Percentiles rank a stretch among this genome's conserved stretches.
These are phyloP conservation scores for Spea bombifrons DNA, from an alignment of 2,113 vertebrate genomes.

Conservation along the genomic window DNA sequence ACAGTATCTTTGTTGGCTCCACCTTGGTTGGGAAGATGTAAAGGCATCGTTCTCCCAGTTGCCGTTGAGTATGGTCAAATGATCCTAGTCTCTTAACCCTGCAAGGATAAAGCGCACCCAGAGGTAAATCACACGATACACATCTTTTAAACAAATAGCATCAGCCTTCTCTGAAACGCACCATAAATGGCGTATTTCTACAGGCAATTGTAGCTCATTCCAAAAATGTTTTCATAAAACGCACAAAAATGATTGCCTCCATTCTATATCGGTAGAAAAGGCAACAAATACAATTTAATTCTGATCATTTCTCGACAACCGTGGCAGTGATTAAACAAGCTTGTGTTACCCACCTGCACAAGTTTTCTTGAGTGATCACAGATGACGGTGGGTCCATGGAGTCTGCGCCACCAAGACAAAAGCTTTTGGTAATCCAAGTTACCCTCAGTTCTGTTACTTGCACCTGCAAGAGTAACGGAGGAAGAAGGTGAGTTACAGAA, in stretches of 20 bases:
- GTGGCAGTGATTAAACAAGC: no score
- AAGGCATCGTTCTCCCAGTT: constrained; percentile 90
- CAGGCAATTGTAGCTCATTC: no score
- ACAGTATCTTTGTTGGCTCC: constrained; percentile 87
- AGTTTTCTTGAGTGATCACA: constrained; percentile 87
- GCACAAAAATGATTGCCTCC: no score
- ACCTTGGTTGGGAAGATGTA: constrained; percentile 93
- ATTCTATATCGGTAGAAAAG: no score
- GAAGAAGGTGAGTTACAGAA: background rate
- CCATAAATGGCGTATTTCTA: no score
- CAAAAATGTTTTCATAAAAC: no score
- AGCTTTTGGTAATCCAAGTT: constrained; percentile 99
- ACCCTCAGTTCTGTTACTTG: constrained; percentile 94
- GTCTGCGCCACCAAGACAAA: constrained; percentile 91
- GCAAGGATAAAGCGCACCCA: constrained; percentile 1
- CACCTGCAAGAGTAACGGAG: constrained; percentile 66
- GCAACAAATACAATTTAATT: no score
- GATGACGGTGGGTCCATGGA: constrained; percentile 91
- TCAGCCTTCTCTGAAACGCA: no score
- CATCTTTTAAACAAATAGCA: no score
- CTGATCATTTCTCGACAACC: no score
- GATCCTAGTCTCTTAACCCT: constrained; percentile 92
- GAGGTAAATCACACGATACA: no score
- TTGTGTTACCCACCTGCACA: constrained; percentile 76
- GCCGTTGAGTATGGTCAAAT: constrained; percentile 95